Percentiles rank a stretch among this genome's conserved stretches.
These are phyloP conservation scores for Campoletis raptor DNA, from an alignment of 2,888 invertebrate species.

Conservation along the genomic window DNA sequence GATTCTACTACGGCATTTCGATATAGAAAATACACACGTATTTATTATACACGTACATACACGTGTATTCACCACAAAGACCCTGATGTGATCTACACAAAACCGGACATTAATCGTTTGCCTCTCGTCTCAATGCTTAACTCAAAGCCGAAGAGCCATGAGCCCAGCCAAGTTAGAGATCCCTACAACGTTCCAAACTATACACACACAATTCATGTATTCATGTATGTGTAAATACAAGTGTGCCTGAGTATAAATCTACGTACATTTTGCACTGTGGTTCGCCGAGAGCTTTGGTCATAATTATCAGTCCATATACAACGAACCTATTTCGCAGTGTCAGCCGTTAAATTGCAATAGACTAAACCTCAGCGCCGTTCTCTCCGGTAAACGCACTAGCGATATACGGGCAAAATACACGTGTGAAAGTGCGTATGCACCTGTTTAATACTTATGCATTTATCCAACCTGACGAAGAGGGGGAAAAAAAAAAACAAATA, in stretches of 20 bases:
- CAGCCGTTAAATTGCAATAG: conserved; percentile 68
- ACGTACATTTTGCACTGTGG: conserved; percentile 7
- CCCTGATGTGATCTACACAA: conserved; percentile 57
- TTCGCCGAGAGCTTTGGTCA: conserved; percentile 18
- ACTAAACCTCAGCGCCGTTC: conserved; percentile 41
- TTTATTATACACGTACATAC: not conserved
- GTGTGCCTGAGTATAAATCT: not conserved
- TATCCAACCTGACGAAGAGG: not conserved
- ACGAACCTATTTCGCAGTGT: conserved; percentile 68
- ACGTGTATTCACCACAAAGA: conserved; percentile 23
- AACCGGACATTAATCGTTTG: conserved; percentile 59
- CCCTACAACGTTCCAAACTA: conserved; percentile 8
- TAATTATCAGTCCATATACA: conserved; percentile 72
- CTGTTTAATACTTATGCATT: conserved; percentile 17
- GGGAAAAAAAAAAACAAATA: not conserved
- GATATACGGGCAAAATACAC: conserved; percentile 6
- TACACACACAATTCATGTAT: not conserved
- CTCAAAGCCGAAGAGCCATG: conserved; percentile 8
- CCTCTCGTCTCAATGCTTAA: conserved; percentile 30
- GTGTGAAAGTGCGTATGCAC: conserved; percentile 20
- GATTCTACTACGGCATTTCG: not conserved
- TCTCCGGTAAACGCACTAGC: not conserved
- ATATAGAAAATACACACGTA: not conserved
- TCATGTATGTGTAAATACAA: not conserved
- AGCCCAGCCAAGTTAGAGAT: conserved; percentile 22